Evolutionary conservation across 2,113 vertebrate species (phyloP), one percentile per base, ranked within the genome.

Genomic region (Lasiurus borealis): DNA sequence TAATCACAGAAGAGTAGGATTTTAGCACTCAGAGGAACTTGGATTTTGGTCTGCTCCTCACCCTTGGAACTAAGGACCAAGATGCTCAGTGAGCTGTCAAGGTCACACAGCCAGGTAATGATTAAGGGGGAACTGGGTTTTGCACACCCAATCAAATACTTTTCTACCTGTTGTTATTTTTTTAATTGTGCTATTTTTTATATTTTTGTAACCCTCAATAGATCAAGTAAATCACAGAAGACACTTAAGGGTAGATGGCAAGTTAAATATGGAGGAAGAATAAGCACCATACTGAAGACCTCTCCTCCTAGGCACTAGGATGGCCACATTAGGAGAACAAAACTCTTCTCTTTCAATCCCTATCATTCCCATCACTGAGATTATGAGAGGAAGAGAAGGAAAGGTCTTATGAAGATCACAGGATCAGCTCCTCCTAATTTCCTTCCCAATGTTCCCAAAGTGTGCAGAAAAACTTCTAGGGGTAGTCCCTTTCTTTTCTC

Each of bases 251-350:
- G 50, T 50, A 14, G 57, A 18, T 44, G 62, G 8, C 0, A n/a
- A 72, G 6, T 72, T 36, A 29, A 12, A 59, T 8, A 36, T 0
- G 5, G 44, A 44, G 27, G 8, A 54, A 31, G 46, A 69, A 0
- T 6, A 57, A 13, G 4, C 8, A 27, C 3, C 12, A 21, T 5
- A 27, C 7, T 0, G 9, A 80, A 25, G n/a, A 4, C 3, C 0
- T 40, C 29, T 77, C 57, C 46, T 88, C 34, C 31, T 29, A 19
- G 82, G 40, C 73, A 57, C 31, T 0, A 27, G 64, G 91, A 69
- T 7, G 18, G 8, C 9, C 19, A 16, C n/a, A 15, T 59, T 19
- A 36, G 48, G n/a, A 68, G 71, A 36, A 36, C 15, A 34, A 69
- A n/a, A 48, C 34, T 81, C 18, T 57, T 69, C 11, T 40, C 23